Evolutionary conservation across 2,888 invertebrate genomes (phyloP), one percentile per base, ranked within the genome.

Genomic region (Erynnis tages): DNA sequence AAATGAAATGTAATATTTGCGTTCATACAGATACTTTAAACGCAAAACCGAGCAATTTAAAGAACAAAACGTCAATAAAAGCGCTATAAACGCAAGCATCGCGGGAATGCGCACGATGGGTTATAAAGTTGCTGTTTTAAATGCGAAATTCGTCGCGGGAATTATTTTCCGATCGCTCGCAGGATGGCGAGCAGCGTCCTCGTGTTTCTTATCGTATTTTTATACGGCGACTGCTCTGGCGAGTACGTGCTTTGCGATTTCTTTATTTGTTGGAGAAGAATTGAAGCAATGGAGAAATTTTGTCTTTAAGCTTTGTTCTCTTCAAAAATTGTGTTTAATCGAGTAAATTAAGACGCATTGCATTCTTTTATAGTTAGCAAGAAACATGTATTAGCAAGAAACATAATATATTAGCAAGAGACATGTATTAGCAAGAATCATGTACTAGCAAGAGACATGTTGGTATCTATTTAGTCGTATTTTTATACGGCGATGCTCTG

Each of bases 11-110:
- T 14, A 29, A 19, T 19, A n/a, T 38, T 19, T 17, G 4, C 23
- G 27, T 32, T 49, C 30, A 5, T 2, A 40, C 29, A 57, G 58
- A 54, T 41, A 67, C 65, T 62, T 60, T 55, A 55, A 58, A 62
- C 59, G 35, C 58, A 57, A 55, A 54, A 57, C 55, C 49, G 54
- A 58, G 29, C 50, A 56, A 56, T 56, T 63, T 62, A 61, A 66
- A n/a, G n/a, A 64, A 59, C 61, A 63, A 59, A 64, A 59, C 47
- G 38, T 54, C 61, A 55, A 64, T 67, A 66, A 67, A 69, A 65
- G 53, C 43, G 56, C 48, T 56, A 54, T 63, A 70, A 65, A 64
- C 54, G 58, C 38, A 41, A 50, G 61, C 61, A 59, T 62, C 16
- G 59, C 56, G 10, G 47, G 59, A 49, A 66, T 62, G 53, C 63